Conservation (phyloP, 2,113 vertebrate genomes). For the Gambusia holbrooki region DNA sequence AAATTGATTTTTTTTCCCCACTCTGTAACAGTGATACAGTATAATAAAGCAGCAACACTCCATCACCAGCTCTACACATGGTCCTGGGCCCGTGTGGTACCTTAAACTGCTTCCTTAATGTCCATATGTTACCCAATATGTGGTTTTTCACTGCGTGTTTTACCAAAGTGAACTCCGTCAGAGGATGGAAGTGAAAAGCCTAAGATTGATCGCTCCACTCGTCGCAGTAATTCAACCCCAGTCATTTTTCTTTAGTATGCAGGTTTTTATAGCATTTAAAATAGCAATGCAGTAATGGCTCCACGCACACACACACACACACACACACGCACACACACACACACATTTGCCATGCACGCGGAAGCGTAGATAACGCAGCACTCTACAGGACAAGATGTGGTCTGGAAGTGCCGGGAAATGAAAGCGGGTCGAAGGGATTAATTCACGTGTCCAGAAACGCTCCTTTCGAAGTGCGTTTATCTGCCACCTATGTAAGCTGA, state of each 20-base stretch:
- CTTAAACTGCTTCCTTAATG: conserved; percentile 82
- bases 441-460: conserved; percentile 71
- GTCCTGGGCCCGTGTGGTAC: conserved; percentile 59
- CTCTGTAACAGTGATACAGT: conserved; percentile 70
- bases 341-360: conserved; percentile 11
- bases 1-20: too few species aligned
- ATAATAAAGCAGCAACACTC: conserved; percentile 80
- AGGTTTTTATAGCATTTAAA: conserved; percentile 81
- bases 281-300: conserved; percentile 76
- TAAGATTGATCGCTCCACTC: conserved; percentile 78
- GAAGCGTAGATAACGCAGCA: conserved; percentile 48
- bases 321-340: conserved; percentile 28
- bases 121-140: conserved; percentile 82
- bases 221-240: conserved; percentile 75
- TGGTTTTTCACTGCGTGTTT: conserved; percentile 74
- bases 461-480: conserved; percentile 63
- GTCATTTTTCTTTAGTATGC: conserved; percentile 62
- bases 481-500: conserved; percentile 67
- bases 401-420: conserved; percentile 76
- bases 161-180: conserved; percentile 76
- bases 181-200: conserved; percentile 71
- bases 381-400: conserved; percentile 77
- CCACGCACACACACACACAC: conserved; percentile 36
- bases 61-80: conserved; percentile 57
- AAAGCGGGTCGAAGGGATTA: conserved; percentile 77